Base-by-base conservation (phyloP, 2,113 vertebrate species). In the Lamprologus callipterus region DNA sequence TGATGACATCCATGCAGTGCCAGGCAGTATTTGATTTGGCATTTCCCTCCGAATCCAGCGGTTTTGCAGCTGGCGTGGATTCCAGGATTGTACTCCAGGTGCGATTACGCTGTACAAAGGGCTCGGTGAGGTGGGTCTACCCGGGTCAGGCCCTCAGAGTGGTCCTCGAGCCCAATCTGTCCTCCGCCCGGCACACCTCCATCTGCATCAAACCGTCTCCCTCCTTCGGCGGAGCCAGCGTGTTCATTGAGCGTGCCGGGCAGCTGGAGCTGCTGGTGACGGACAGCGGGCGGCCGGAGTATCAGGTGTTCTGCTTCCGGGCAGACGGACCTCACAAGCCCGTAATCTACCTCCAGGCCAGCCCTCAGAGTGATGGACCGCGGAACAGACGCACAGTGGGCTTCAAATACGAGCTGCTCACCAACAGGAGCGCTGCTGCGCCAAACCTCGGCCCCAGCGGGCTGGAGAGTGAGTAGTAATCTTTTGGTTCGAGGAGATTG, bases 381-480 rank as follows among this genome's bases (percentile, higher is more conserved):
- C 92, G 96, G 92, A 90, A 93, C 88, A 94, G 93, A 65, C 92
- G 93, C n/a, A 86, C 53, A 0, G 94, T 97, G 91, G 94, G 96
- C 63, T 97, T 97, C 94, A 96, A 95, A 89, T 97, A 97, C 2
- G 95, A 98, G 90, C 89, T 97, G 91, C 94, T 97, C 87, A 91
- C 92, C 57, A 95, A 90, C 89, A 90, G 91, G 83, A 96, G 93
- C 1, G 4, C 83, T 1, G 86, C 84, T 1, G 87, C 88, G 42
- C 49, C 90, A 0, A 87, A 84, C 60, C 28, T 86, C 82, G 91
- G 85, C 37, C 88, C 90, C 53, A 85, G 79, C 1, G 85, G 94
- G 35, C 68, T 35, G 0, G 78, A 96, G 84, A 89, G 97, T 97
- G 91, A 94, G 86, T 87, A 33, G 17, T 19, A 28, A 65, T 19